Evolutionary conservation across 1,140 invertebrate species (phyloP).

Genomic region (Atta cephalotes): DNA sequence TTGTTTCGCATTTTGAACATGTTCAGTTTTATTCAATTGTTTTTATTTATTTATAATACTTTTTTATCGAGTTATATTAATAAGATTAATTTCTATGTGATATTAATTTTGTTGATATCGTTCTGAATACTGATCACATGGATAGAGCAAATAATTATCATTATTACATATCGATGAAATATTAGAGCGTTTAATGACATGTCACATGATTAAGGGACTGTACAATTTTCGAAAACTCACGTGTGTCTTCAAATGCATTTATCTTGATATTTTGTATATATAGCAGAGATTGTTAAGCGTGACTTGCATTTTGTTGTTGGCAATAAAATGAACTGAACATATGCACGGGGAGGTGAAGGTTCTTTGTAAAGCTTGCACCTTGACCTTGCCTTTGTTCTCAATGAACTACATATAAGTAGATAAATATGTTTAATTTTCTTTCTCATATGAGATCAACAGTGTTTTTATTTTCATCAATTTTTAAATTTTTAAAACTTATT

Average conservation of each 20-base stretch:
- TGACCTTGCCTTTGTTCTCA: slow-evolving; percentile 74
- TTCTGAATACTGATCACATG: slow-evolving; percentile 2
- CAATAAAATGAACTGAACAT: slow-evolving; percentile 82
- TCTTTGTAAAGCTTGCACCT: slow-evolving; percentile 83
- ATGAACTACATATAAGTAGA: slow-evolving; percentile 33
- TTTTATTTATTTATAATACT: slow-evolving; percentile 47
- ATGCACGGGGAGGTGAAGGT: slow-evolving; percentile 82
- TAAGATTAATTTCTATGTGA: not conserved
- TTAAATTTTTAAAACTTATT: not conserved
- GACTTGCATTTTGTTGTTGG: slow-evolving; percentile 82
- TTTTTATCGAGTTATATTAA: slow-evolving; percentile 18
- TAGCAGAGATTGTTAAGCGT: slow-evolving; percentile 80
- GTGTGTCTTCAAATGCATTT: slow-evolving; percentile 66
- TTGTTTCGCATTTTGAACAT: slow-evolving; percentile 2
- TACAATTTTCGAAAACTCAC: slow-evolving; percentile 49
- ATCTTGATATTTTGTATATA: slow-evolving; percentile 81
- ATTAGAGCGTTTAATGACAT: slow-evolving; percentile 31
- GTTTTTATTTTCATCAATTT: no score
- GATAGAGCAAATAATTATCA: slow-evolving; percentile 15
- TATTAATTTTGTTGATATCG: not conserved
- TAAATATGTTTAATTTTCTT: slow-evolving; percentile 47
- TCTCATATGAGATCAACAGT: slow-evolving; percentile 9
- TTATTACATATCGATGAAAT: slow-evolving; percentile 55
- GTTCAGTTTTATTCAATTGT: not conserved
- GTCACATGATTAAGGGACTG: slow-evolving; percentile 53